Conservation (phyloP, 2,888 invertebrate genomes). For the Chalcis sispes region DNA sequence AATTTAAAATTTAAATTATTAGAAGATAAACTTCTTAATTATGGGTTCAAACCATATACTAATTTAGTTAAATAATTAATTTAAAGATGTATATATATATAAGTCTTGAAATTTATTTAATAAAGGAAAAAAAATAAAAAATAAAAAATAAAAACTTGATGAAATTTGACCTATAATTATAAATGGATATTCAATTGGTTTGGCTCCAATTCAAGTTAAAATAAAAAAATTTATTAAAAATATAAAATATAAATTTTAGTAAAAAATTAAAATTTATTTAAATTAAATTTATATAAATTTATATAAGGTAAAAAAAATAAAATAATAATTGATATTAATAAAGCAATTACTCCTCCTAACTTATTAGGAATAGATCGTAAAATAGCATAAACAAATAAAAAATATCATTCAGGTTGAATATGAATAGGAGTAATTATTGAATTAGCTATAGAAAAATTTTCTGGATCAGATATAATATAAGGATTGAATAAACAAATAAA, state of each 20-base stretch:
- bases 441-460: slow-evolving; percentile 86
- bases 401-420: slow-evolving; percentile 92
- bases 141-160: slow-evolving; percentile 51
- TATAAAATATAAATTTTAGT: slow-evolving; percentile 83
- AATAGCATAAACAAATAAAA: slow-evolving; percentile 90
- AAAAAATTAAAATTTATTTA: slow-evolving; percentile 77
- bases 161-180: slow-evolving; percentile 79
- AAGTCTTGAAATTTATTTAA: too few relatives aligned
- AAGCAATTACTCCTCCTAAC: slow-evolving; percentile 84
- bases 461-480: slow-evolving; percentile 82
- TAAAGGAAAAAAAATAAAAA: too few relatives aligned
- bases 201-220: too few relatives aligned
- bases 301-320: slow-evolving; percentile 80
- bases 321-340: slow-evolving; percentile 83
- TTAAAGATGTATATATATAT: too few relatives aligned
- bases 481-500: slow-evolving; percentile 78
- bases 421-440: slow-evolving; percentile 84
- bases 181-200: slow-evolving; percentile 84
- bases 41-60: too few relatives aligned
- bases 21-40: too few relatives aligned
- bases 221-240: slow-evolving; percentile 79
- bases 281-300: slow-evolving; percentile 74
- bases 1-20: too few relatives aligned
- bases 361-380: slow-evolving; percentile 88
- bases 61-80: too few relatives aligned